Evolutionary conservation across 1,140 invertebrate species (phyloP).

Genomic region (Microplitis mediator): DNA sequence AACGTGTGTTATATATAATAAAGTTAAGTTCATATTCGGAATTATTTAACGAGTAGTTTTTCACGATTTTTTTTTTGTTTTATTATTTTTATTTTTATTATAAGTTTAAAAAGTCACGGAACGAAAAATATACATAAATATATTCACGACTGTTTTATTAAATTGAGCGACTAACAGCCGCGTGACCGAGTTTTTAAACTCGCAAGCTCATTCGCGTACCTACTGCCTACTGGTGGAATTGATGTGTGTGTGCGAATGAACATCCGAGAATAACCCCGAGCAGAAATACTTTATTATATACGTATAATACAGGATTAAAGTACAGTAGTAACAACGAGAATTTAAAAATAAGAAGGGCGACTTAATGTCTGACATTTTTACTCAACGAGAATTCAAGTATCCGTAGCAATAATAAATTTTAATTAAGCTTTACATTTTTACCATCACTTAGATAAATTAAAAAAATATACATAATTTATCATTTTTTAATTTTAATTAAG

Average conservation of each 20-base stretch:
- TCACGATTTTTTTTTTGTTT: conserved; percentile 1
- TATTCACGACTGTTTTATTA: conserved; percentile 43
- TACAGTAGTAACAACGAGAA: background rate
- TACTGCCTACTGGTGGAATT: background rate
- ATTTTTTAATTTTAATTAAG: no score
- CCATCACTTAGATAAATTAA: no score
- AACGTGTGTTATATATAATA: background rate
- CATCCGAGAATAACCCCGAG: conserved; percentile 2
- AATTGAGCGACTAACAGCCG: conserved; percentile 44
- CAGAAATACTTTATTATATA: background rate
- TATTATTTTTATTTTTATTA: conserved; percentile 3
- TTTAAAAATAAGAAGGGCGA: background rate
- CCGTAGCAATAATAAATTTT: no score
- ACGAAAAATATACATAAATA: background rate
- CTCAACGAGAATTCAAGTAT: no score
- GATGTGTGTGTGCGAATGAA: background rate
- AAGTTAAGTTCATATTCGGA: conserved; percentile 10
- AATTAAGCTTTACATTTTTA: no score
- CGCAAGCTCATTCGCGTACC: background rate
- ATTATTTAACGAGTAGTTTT: conserved; percentile 5
- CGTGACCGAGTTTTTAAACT: conserved; percentile 43
- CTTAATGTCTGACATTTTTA: no score
- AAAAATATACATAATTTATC: no score
- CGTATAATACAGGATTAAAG: no score
- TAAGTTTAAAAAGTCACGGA: background rate